Evolutionary conservation across 2,888 invertebrate genomes (phyloP), one percentile per base, ranked within the genome.

Genomic region (Antitype chi): DNA sequence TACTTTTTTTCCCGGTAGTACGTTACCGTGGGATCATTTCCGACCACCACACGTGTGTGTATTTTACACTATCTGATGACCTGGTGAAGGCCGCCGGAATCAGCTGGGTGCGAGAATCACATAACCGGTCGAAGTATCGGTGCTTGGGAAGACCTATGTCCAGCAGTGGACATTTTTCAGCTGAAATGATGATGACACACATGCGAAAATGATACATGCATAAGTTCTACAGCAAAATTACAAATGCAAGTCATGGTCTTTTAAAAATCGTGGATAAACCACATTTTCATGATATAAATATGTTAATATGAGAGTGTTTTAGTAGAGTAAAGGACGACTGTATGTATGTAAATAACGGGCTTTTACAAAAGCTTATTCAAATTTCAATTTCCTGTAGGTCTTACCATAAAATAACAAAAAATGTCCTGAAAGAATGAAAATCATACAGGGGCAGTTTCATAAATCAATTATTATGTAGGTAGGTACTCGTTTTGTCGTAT

Each of bases 291-390:
- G n/a, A 43, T 13, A 28, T 43, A 55, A 63, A 81, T 23, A 57
- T 81, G 62, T n/a, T 55, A 63, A 75, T 75, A 32, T 43, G 9
- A 25, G 13, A 62, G 23, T 52, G 23, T 81, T 81, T 55, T 53
- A 20, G 25, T 74, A 66, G 0, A 53, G 17, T 20, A n/a, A 11
- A 28, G 53, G 23, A n/a, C 28, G 64, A 47, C 47, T 47, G 20
- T 62, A 52, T n/a, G 49, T 52, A 43, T 78, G 52, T 78, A 47
- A 78, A 78, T 78, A 79, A 57, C 49, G 38, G 43, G 20, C 7
- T 23, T 66, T 74, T 49, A 63, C 57, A 78, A 82, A 82, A 82
- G 82, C 83, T 82, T 78, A 78, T 69, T 78, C 52, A 82, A 78
- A 67, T 78, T 79, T 63, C 17, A 83, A 78, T 79, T 78, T 78